Conservation (phyloP, 2,888 invertebrate genomes). For the Acrobasis repandana region DNA sequence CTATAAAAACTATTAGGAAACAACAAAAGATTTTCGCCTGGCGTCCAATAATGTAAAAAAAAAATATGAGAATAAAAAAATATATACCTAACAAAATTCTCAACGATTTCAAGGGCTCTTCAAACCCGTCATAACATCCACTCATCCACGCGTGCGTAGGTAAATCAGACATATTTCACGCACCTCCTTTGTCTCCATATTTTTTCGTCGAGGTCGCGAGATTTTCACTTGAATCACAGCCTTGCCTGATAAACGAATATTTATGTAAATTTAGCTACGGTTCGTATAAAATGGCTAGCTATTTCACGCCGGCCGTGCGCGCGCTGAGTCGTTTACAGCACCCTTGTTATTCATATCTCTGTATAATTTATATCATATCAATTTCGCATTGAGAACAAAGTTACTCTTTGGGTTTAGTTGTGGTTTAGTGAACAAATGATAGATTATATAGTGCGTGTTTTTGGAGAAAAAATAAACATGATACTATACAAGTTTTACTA, state of each 20-base stretch:
- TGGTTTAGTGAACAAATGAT: neutral
- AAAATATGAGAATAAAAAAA: no score
- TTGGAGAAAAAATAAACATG: no score
- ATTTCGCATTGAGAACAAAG: neutral
- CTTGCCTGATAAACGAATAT: conserved; percentile 69
- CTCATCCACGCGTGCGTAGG: neutral
- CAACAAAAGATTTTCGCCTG: no score
- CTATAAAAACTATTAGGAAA: no score
- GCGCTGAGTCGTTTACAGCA: conserved; percentile 45
- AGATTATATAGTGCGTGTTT: no score
- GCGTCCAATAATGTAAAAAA: no score
- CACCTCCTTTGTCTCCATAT: conserved; percentile 42
- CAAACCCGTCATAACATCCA: neutral
- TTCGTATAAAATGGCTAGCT: conserved; percentile 53
- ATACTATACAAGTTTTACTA: no score
- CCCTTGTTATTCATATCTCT: conserved; percentile 26
- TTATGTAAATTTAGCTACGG: conserved; percentile 64
- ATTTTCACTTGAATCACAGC: conserved; percentile 60
- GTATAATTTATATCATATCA: conserved; percentile 22
- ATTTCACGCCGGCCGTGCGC: conserved; percentile 48
- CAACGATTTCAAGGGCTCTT: neutral
- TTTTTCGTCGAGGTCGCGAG: conserved; percentile 43
- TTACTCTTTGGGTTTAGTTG: neutral
- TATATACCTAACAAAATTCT: no score
- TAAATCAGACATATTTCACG: neutral